Evolutionary conservation across 2,888 invertebrate genomes (phyloP).

Genomic region (Beris chalybata): DNA sequence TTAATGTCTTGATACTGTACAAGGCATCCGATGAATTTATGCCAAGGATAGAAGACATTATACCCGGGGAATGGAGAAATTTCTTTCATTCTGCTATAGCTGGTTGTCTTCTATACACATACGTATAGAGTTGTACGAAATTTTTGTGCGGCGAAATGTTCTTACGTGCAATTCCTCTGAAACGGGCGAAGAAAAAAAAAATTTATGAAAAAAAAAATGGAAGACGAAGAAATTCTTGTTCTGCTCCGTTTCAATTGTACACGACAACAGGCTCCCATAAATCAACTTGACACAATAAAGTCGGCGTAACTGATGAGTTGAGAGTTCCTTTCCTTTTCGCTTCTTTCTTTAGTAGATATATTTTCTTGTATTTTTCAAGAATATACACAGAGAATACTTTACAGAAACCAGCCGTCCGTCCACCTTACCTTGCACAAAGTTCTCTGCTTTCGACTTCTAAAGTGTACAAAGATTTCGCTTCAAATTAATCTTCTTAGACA

Average conservation of each 20-base stretch:
- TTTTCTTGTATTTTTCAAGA: background rate
- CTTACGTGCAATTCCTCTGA: background rate
- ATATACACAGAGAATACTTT: conserved; percentile 6
- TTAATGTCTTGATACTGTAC: conserved; percentile 34
- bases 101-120: background rate
- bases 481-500: conserved; percentile 20
- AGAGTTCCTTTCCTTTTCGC: conserved; percentile 29
- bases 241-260: conserved; percentile 35
- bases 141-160: background rate
- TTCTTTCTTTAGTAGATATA: background rate
- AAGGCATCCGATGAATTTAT: conserved; percentile 34
- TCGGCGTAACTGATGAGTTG: conserved; percentile 41
- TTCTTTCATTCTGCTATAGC: conserved; percentile 5
- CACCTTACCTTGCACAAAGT: conserved; percentile 3
- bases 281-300: conserved; percentile 43
- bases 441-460: background rate
- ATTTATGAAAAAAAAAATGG: background rate
- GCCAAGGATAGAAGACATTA: conserved; percentile 24
- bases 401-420: background rate
- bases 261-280: conserved; percentile 40
- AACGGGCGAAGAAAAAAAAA: background rate
- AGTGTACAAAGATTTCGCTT: background rate
- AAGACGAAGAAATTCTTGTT: conserved; percentile 33
- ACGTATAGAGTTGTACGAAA: background rate
- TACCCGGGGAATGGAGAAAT: background rate